Evolutionary conservation across 2,113 vertebrate genomes (phyloP).

Genomic region (Riparia riparia): DNA sequence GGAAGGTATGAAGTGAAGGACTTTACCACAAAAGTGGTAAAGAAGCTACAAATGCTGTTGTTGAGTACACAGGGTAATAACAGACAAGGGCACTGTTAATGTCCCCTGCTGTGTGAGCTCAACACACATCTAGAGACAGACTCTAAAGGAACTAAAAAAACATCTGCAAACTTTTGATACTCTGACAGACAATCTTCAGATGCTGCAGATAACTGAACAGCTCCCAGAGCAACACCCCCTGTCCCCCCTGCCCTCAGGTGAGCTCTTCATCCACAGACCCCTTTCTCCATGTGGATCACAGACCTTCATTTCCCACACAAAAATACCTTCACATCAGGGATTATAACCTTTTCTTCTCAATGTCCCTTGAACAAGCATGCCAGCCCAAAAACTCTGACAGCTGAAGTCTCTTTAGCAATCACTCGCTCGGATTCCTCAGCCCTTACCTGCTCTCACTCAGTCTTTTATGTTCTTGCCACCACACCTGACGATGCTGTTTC

Average conservation of each 20-base stretch:
- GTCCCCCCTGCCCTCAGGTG: too few species aligned
- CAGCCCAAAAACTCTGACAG: background rate
- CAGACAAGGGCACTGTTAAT: background rate
- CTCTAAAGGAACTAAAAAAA: background rate
- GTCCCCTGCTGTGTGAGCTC: background rate
- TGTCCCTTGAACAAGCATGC: background rate
- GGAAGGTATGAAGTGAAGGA: background rate
- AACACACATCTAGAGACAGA: background rate
- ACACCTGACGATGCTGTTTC: slow-evolving; percentile 88
- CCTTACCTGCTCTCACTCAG: slow-evolving; percentile 85
- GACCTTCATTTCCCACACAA: background rate
- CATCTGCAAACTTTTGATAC: background rate
- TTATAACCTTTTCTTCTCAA: background rate
- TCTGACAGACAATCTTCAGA: background rate
- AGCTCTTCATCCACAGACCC: background rate
- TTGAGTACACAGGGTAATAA: accelerated
- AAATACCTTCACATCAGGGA: background rate
- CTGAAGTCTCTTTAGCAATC: background rate
- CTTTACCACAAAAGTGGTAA: background rate
- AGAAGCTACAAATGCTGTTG: background rate
- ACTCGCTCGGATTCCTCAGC: background rate
- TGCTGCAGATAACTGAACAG: background rate
- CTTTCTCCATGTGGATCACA: accelerated
- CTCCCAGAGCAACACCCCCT: background rate
- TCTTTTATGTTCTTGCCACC: slow-evolving; percentile 84